Evolutionary conservation across 2,888 invertebrate species (phyloP).

Genomic region (Idaea dimidiata): DNA sequence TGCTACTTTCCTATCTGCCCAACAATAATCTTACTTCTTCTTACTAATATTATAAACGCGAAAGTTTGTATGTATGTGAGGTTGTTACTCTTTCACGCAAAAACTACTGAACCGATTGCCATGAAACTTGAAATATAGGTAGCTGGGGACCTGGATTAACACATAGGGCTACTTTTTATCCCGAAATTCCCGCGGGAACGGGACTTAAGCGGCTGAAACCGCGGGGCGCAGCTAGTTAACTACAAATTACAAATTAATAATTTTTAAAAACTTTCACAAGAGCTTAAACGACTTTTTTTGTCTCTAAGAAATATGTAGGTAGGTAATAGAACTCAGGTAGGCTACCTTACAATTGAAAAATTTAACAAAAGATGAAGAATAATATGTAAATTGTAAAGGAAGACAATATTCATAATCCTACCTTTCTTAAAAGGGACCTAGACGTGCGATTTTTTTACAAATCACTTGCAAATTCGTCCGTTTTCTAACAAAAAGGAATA

Average conservation of each 20-base stretch:
- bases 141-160: too few species aligned
- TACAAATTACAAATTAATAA: not conserved
- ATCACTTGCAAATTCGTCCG: conserved; percentile 49
- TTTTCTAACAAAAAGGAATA: conserved; percentile 58
- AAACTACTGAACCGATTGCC: too few species aligned
- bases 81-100: too few species aligned
- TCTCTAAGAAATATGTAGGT: not conserved
- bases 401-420: conserved; percentile 6
- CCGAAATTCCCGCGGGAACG: too few species aligned
- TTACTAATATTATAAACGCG: too few species aligned
- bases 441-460: conserved; percentile 19
- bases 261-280: not conserved
- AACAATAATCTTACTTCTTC: too few species aligned
- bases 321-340: not conserved
- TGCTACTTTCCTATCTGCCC: too few species aligned
- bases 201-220: too few species aligned
- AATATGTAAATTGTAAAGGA: not conserved
- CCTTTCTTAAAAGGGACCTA: conserved; percentile 3
- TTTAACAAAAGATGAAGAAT: not conserved
- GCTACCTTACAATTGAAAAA: not conserved
- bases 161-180: too few species aligned
- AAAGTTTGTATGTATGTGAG: too few species aligned
- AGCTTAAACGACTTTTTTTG: not conserved
- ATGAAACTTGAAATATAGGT: too few species aligned
- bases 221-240: too few species aligned